phyloP scores from a whole-genome alignment of 2,888 invertebrate genomes.

The Mimumesa dahlbomi region DNA sequence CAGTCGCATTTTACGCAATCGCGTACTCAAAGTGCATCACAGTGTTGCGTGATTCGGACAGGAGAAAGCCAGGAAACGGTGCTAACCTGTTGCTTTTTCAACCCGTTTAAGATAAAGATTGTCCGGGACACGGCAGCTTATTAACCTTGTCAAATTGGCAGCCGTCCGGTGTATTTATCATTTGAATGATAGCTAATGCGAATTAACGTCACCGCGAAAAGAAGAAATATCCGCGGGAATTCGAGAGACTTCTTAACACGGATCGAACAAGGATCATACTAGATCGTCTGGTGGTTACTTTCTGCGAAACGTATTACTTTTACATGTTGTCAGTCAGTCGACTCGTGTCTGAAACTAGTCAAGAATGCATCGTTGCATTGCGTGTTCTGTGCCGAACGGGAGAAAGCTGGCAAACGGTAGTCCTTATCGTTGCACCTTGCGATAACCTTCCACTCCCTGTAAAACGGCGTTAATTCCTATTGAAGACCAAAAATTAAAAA shows the following conservation, averaged over 20 bases:
- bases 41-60: slow-evolving; percentile 57
- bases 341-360: neutral
- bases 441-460: slow-evolving; percentile 40
- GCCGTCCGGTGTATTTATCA: slow-evolving; percentile 1
- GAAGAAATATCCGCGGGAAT: no score
- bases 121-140: slow-evolving; percentile 33
- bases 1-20: slow-evolving; percentile 24
- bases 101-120: slow-evolving; percentile 43
- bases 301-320: slow-evolving; percentile 6
- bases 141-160: slow-evolving; percentile 52
- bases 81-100: slow-evolving; percentile 20
- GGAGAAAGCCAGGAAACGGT: slow-evolving; percentile 63
- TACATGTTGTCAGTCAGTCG: slow-evolving; percentile 4
- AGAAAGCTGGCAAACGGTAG: slow-evolving; percentile 51
- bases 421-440: slow-evolving; percentile 45
- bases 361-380: slow-evolving; percentile 31
- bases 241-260: no score
- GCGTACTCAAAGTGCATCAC: slow-evolving; percentile 49
- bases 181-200: slow-evolving; percentile 18
- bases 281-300: no score
- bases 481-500: no score
- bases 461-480: no score
- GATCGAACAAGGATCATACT: no score
- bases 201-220: slow-evolving; percentile 8
- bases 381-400: slow-evolving; percentile 29